Conservation (phyloP, 2,888 invertebrate genomes). For the Synanthedon andrenaeformis region DNA sequence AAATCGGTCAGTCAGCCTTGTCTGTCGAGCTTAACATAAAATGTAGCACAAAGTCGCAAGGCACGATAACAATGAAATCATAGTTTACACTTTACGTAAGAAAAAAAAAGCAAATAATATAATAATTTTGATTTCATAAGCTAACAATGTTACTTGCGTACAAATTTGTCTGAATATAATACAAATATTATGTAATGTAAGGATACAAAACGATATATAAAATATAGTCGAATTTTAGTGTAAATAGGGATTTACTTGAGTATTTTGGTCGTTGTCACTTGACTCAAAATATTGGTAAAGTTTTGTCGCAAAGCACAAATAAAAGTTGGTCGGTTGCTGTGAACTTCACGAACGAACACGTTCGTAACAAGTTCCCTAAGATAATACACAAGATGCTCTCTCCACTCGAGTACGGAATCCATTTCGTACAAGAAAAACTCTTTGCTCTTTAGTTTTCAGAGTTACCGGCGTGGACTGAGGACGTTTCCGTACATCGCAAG, state of each 20-base stretch:
- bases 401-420: constrained; percentile 12
- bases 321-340: constrained; percentile 2
- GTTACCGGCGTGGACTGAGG: constrained; percentile 14
- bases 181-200: no score
- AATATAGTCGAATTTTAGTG: background rate
- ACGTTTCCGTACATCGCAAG: constrained; percentile 21
- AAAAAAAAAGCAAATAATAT: no score
- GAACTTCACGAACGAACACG: constrained; percentile 4
- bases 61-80: no score
- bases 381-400: constrained; percentile 9
- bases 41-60: no score
- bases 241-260: background rate
- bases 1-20: no score
- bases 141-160: no score
- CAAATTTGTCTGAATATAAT: no score
- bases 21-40: no score
- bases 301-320: background rate
- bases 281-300: background rate
- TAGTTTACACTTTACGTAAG: no score
- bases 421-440: constrained; percentile 19
- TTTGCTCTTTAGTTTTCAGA: constrained; percentile 26
- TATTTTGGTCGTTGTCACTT: background rate
- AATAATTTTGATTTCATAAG: no score
- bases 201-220: no score
- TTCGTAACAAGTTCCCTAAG: constrained; percentile 7